These are phyloP conservation scores for Cebus imitator DNA, from an alignment of 2,113 vertebrate genomes.

Conservation along the genomic window DNA sequence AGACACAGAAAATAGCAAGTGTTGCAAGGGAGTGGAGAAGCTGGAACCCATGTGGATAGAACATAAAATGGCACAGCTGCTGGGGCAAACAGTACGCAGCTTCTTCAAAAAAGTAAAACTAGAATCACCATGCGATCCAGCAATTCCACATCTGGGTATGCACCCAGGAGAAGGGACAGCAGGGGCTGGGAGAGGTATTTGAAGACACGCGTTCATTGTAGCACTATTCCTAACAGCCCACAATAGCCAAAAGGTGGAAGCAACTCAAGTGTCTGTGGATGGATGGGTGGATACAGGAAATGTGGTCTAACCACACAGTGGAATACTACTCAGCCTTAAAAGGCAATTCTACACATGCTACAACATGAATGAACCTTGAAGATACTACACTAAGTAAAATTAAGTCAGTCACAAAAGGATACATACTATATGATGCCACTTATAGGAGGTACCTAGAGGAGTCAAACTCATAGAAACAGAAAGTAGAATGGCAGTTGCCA, in stretches of 20 bases:
- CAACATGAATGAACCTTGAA: background rate
- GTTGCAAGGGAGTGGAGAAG: background rate
- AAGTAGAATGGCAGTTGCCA: background rate
- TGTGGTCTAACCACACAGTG: background rate
- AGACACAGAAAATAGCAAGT: background rate
- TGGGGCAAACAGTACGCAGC: background rate
- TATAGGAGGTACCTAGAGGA: no score
- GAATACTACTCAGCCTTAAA: background rate
- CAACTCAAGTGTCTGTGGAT: background rate
- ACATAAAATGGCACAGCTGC: background rate
- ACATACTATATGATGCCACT: background rate
- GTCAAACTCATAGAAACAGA: background rate
- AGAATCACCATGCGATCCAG: background rate
- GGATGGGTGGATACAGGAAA: background rate
- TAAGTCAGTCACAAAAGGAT: background rate
- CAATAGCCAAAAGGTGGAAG: background rate
- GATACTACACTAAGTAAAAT: background rate
- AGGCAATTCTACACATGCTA: background rate
- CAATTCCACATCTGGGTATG: background rate
- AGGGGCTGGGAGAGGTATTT: background rate
- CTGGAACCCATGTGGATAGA: accelerated
- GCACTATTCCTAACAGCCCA: no score
- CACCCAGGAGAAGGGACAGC: background rate
- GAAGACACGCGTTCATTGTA: accelerated
- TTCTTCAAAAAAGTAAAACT: background rate